Base-by-base conservation (phyloP, 1,140 invertebrate genomes). In the Eulimnadia texana region DNA sequence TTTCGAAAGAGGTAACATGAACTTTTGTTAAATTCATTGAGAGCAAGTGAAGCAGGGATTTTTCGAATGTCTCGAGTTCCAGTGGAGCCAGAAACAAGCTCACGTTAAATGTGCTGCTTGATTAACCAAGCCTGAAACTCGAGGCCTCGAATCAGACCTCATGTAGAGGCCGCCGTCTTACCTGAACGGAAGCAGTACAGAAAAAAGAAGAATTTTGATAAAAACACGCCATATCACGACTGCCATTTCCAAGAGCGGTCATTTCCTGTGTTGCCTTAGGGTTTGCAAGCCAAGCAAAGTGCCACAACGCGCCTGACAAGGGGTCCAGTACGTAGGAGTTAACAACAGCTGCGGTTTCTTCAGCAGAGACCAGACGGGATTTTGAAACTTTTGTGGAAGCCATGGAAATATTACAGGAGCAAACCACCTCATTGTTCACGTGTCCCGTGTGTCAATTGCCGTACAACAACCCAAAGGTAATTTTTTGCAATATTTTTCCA, bases 391-490 rank as follows among this genome's bases (percentile, higher is more conserved):
- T n/a, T n/a, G n/a, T n/a, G n/a, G n/a, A 6, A 42, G 33, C 33
- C 33, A 42, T 42, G 33, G 33, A 42, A 42, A n/a, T 42, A 9
- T 16, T 6, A 6, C 33, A 42, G 55, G 22, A 58, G 27, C 55
- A 22, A 29, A 20, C 24, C 28, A 20, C 55, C 13, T 22, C 24
- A 20, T 16, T 58, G 11, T 58, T 58, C 29, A 33, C 55, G 10
- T 58, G 55, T 58, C 20, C 55, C 13, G 42, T 58, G 10, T 58
- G 55, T 20, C 28, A 28, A 33, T 23, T 33, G 16, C 28, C 55
- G 10, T 58, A 58, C 28, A 58, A 33, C 28, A 22, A 33, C 28
- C 55, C 55, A 25, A 58, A 58, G 16, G 55, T 50, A 62, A 62
- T 42, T 16, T 42, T 16, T 42, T 42, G 6, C 33, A 42, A 42